A percentile compares a stretch with the other conserved stretches of the same genome.
Evolutionary conservation across 2,888 invertebrate species (phyloP).

Genomic region (Conus canariensis): DNA sequence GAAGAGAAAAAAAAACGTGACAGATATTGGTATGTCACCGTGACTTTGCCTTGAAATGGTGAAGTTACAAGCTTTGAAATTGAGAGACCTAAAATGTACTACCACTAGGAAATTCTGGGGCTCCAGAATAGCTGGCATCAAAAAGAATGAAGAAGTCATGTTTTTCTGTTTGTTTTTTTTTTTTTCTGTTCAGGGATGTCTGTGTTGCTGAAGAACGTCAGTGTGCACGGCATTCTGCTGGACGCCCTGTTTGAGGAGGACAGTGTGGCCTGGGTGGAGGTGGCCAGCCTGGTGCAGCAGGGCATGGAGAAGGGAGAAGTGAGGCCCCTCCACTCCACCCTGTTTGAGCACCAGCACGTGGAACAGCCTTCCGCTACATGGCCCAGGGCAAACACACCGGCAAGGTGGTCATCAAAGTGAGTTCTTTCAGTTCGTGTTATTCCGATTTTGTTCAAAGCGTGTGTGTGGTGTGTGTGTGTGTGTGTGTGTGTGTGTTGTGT

Average conservation of each 20-base stretch:
- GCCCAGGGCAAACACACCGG: conserved; percentile 98
- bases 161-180: neutral
- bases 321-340: conserved; percentile 91
- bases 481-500: too few relatives aligned
- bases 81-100: too few relatives aligned
- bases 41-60: too few relatives aligned
- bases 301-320: conserved; percentile 95
- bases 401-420: conserved; percentile 91
- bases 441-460: too few relatives aligned
- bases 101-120: too few relatives aligned
- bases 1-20: too few relatives aligned
- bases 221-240: conserved; percentile 97
- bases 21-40: too few relatives aligned
- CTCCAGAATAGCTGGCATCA: too few relatives aligned
- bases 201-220: conserved; percentile 96
- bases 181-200: conserved; percentile 87
- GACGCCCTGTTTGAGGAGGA: conserved; percentile 93
- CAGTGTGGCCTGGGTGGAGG: conserved; percentile 85
- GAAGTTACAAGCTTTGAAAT: too few relatives aligned
- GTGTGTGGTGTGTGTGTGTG: too few relatives aligned
- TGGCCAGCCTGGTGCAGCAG: conserved; percentile 88
- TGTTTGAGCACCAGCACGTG: conserved; percentile 91
- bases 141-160: too few relatives aligned
- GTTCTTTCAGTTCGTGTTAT: too few relatives aligned
- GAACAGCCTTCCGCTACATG: conserved; percentile 97